Base-by-base conservation (phyloP, 64 coral and sea anemone genomes). In the Stylophora pistillata region DNA sequence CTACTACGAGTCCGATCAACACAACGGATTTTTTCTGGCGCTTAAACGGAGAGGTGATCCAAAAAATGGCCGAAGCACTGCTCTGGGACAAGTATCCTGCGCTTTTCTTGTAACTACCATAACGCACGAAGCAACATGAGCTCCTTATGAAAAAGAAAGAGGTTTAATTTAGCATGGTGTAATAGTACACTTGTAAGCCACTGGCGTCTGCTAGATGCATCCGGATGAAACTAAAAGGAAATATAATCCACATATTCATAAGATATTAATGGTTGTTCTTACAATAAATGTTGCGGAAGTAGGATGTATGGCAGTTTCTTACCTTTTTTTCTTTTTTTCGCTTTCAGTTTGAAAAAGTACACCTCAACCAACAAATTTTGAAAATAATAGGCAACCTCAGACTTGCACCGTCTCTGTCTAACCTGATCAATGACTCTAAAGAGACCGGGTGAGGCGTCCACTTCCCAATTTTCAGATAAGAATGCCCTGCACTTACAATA, bases 1-100 rank as follows among this genome's bases (percentile, higher is more conserved):
- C 37, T 83, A 83, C 64, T 83, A 83, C 28, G 60, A 83, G 60
- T 83, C 80, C 9, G 61, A 83, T n/a, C 58, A 68, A 1, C 20
- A 83, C 61, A 63, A 15, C 20, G 16, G 41, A 37, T 83, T 83
- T 53, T 83, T 53, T 20, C 27, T 83, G 61, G 80, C 60, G 21
- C 33, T 83, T 21, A 83, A 83, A 28, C 17, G 80, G 34, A 69
- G 25, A 41, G 80, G 80, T 15, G 62, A 53, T 53, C 80, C 80
- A 23, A 83, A 83, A 37, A 83, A 83, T 34, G 80, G 61, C 0
- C 25, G 53, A 1, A 66, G n/a, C 13, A 68, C 80, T 15, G 80
- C 16, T 52, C 31, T 83, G 37, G 80, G 80, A 26, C 80, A 83
- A 69, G 61, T 83, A 0, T 62, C 31, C 10, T 69, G 80, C 11